phyloP scores from a whole-genome alignment of 2,113 vertebrate species.

The Arvicanthis niloticus region DNA sequence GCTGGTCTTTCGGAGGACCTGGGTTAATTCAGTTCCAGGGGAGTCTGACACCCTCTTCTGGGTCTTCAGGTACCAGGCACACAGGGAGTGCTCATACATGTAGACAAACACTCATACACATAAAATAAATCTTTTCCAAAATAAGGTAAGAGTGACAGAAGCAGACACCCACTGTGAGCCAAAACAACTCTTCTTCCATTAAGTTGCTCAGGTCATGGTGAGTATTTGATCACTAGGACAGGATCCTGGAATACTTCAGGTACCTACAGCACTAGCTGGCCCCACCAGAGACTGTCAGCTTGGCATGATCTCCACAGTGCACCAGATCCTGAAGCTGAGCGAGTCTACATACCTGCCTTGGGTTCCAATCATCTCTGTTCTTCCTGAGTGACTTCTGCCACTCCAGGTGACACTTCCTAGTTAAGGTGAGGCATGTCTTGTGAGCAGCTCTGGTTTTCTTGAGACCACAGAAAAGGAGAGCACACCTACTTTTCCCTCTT shows the following conservation, averaged over 20 bases:
- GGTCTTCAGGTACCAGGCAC: neutral
- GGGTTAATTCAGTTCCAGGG: neutral
- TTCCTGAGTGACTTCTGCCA: constrained; percentile 6
- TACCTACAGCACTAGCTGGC: neutral
- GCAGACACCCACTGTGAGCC: neutral
- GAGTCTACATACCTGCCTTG: constrained; percentile 16
- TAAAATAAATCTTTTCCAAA: neutral
- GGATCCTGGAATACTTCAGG: constrained; percentile 3
- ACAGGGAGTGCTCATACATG: neutral
- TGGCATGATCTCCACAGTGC: neutral
- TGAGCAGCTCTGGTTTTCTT: neutral
- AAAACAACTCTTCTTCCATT: neutral
- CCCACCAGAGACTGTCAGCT: constrained; percentile 13
- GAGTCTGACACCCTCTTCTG: neutral
- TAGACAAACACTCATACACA: neutral
- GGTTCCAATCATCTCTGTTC: constrained; percentile 38
- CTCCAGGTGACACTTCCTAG: constrained; percentile 23
- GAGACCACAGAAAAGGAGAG: neutral
- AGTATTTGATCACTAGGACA: too few species aligned
- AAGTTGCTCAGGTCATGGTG: neutral
- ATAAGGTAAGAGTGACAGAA: neutral
- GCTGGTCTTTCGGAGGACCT: neutral
- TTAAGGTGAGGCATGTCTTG: neutral
- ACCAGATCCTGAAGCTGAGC: neutral
- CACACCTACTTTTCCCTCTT: neutral